Evolutionary conservation across 2,113 vertebrate genomes (phyloP), one percentile per base, ranked within the genome.

Genomic region (Mustela lutreola): DNA sequence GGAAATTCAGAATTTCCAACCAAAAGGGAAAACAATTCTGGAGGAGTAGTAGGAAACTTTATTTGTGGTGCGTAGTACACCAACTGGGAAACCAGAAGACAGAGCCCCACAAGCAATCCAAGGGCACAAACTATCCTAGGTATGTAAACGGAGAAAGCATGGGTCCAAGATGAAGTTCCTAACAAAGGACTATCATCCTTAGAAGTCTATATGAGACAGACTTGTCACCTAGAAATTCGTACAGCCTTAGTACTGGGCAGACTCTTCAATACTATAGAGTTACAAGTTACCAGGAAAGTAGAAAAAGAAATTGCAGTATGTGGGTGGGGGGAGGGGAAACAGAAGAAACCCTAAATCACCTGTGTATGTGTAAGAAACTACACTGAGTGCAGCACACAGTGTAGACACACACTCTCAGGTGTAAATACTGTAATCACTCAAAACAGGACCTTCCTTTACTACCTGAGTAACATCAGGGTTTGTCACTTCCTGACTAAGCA

Each of bases 11-110:
- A 85, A 56, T 56, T 96, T 97, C 86, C 60, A 48, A 48, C 8
- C 4, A 24, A 42, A 48, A 85, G 94, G 63, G 11, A 94, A 93
- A 96, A 67, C 4, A 89, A 84, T 89, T 87, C 65, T 86, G 21
- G 39, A 78, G 8, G 26, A 89, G 11, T 63, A 90, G 18, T 15
- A 90, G 62, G 15, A 62, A 91, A 92, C 36, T 86, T 91, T 39
- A 78, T 70, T 88, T 70, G 79, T 56, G 36, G 45, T 97, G 3
- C 7, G 24, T 84, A 31, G 11, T 45, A 53, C 4, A 31, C 67
- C 76, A 53, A 76, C 39, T 92, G 53, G 78, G 89, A 76, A 71
- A 65, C 28, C 18, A 48, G 28, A 18, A 91, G 84, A 71, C 18
- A 93, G 89, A 63, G 95, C 58, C 31, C 33, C 28, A 39, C 16